Evolutionary conservation across 2,113 vertebrate species (phyloP).

Genomic region (Mustela nigripes): DNA sequence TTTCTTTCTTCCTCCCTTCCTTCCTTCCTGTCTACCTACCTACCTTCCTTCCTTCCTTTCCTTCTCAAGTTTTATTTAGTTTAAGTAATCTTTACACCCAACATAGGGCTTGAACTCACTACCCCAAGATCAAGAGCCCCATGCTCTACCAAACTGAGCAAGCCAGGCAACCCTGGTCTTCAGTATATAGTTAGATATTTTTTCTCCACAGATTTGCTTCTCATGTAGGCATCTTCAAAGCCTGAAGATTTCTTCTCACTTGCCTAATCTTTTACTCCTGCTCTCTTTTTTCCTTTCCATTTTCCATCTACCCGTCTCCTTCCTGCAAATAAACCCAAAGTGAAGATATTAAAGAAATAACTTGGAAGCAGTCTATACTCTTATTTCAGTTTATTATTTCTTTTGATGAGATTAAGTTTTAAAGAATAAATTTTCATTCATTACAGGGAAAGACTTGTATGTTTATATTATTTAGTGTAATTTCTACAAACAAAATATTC

Average conservation of each 20-base stretch:
- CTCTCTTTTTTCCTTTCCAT: neutral
- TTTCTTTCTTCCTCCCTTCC: neutral
- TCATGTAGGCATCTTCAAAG: neutral
- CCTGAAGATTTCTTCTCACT: constrained; percentile 4
- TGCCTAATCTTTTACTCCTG: neutral
- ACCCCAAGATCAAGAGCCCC: neutral
- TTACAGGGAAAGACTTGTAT: neutral
- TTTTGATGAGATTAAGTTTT: constrained; percentile 24
- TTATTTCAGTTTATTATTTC: constrained; percentile 62
- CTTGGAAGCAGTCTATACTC: neutral
- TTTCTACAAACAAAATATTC: constrained; percentile 25
- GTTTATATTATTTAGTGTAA: neutral
- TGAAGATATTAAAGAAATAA: constrained; percentile 56
- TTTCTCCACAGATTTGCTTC: constrained; percentile 16
- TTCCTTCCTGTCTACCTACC: too few relatives aligned
- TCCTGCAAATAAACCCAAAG: neutral
- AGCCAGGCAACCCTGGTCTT: neutral
- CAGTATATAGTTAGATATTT: neutral
- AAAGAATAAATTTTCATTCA: constrained; percentile 56
- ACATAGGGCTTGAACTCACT: neutral
- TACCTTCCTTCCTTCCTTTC: too few relatives aligned
- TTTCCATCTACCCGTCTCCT: neutral
- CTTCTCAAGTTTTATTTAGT: neutral
- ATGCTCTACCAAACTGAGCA: neutral
- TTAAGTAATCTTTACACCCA: neutral